phyloP scores from a whole-genome alignment of 2,888 invertebrate genomes.

The Drosophila robusta region DNA sequence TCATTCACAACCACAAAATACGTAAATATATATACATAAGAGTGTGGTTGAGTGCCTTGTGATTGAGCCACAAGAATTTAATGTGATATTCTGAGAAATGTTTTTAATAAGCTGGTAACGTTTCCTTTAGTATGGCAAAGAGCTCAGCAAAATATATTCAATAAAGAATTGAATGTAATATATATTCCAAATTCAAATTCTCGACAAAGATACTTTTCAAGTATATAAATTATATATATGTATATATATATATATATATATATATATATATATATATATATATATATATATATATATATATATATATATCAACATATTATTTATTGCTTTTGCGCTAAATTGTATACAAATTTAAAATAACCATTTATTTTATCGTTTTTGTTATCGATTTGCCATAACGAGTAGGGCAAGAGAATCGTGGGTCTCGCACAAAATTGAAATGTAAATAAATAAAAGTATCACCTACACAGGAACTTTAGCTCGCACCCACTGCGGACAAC shows the following conservation, averaged over 20 bases:
- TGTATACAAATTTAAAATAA: background rate
- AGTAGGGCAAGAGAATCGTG: background rate
- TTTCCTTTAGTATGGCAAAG: background rate
- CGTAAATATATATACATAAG: slow-evolving; percentile 1
- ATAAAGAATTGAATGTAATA: background rate
- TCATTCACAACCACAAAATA: slow-evolving; percentile 12
- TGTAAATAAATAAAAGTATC: slow-evolving; percentile 62
- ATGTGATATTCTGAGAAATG: slow-evolving; percentile 22
- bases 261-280: background rate
- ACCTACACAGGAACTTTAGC: slow-evolving; percentile 3
- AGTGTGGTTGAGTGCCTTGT: background rate
- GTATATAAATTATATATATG: background rate
- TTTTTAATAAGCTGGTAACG: slow-evolving; percentile 11
- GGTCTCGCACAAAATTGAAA: slow-evolving; percentile 41
- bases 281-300: too few species aligned
- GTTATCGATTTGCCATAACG: slow-evolving; percentile 15
- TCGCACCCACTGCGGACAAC: slow-evolving; percentile 5
- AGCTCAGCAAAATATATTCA: background rate
- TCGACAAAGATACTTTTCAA: background rate
- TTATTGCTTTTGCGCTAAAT: background rate
- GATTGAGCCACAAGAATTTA: slow-evolving; percentile 14
- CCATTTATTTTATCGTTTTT: slow-evolving; percentile 1
- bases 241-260: too few species aligned
- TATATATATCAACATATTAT: background rate
- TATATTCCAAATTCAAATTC: background rate